A percentile compares a stretch with the other conserved stretches of the same genome.
These are phyloP conservation scores for Sceloporus tristichus DNA, from an alignment of 2,113 vertebrate species.

Conservation along the genomic window DNA sequence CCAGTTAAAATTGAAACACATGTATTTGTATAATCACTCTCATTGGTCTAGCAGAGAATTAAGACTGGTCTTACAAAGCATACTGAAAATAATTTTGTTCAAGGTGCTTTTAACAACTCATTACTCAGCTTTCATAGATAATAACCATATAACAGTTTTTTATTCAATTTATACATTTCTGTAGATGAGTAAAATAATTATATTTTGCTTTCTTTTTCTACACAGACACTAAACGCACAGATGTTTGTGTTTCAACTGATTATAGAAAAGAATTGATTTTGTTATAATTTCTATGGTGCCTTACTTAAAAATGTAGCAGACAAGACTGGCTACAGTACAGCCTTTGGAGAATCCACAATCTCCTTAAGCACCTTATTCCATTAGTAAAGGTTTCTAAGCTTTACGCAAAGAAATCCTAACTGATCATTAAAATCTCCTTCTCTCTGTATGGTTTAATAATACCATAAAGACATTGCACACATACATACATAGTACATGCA, in stretches of 20 bases:
- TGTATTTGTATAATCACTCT: background rate
- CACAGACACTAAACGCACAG: background rate
- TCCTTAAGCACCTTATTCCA: background rate
- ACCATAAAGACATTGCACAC: no score
- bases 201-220: background rate
- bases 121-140: background rate
- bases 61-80: background rate
- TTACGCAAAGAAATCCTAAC: background rate
- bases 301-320: background rate
- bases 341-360: background rate
- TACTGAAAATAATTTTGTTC: background rate
- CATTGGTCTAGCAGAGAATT: no score
- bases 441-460: background rate
- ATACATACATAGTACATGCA: no score
- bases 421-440: background rate
- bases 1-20: background rate
- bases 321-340: background rate
- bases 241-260: background rate
- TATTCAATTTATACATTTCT: background rate
- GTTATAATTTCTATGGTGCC: background rate
- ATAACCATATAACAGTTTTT: background rate
- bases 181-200: no score
- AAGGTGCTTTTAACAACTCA: background rate
- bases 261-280: background rate
- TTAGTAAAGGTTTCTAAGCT: background rate